phyloP scores from a whole-genome alignment of 1,140 invertebrate species.

The Ericerus pela region DNA sequence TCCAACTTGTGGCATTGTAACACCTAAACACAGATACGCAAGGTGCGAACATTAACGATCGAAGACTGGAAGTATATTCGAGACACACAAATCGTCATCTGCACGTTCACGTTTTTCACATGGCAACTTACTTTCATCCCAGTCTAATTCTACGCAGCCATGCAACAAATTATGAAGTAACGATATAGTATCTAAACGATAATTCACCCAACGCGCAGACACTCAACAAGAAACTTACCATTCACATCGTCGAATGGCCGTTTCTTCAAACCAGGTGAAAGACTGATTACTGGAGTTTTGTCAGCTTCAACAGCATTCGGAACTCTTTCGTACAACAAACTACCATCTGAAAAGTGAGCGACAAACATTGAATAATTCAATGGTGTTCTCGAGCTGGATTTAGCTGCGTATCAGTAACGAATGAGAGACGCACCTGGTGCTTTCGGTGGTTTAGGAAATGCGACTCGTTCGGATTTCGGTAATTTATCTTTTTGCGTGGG shows the following conservation, averaged over 20 bases:
- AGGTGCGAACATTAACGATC: neutral
- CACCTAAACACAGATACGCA: neutral
- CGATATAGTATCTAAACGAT: neutral
- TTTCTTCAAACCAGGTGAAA: conserved; percentile 45
- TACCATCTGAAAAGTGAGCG: conserved; percentile 46
- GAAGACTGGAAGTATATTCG: neutral
- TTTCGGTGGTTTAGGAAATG: conserved; percentile 76
- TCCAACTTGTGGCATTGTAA: conserved; percentile 13
- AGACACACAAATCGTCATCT: neutral
- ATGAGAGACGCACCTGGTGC: conserved; percentile 41
- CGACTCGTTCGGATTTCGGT: conserved; percentile 60
- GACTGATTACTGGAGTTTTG: conserved; percentile 40
- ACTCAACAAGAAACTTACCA: conserved; percentile 34
- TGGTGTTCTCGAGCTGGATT: too few species aligned
- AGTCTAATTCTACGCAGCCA: conserved; percentile 3
- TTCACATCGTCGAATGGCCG: conserved; percentile 73
- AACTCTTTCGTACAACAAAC: conserved; percentile 65
- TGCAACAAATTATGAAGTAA: neutral
- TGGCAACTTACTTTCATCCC: neutral
- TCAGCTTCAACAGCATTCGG: conserved; percentile 50
- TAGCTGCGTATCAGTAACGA: too few species aligned
- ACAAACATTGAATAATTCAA: neutral
- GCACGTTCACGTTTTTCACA: neutral
- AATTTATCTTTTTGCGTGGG: conserved; percentile 62
- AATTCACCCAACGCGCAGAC: neutral